Conservation (phyloP, 2,113 vertebrate species). For the Poecilia latipinna region DNA sequence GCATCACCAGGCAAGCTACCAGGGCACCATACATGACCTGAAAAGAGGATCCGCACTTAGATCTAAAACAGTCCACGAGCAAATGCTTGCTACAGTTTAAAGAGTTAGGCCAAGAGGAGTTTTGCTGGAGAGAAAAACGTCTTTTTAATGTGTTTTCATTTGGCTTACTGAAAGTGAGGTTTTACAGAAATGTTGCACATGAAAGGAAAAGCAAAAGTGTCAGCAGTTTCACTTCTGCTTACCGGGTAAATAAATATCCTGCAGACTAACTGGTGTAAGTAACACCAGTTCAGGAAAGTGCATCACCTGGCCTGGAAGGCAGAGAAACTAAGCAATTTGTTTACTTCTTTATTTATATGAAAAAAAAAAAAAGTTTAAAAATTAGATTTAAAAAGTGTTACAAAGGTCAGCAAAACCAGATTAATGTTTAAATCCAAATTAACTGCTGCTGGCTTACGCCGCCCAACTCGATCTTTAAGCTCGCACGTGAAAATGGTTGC, state of each 20-base stretch:
- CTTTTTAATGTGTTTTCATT: background rate
- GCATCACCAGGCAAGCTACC: conserved; percentile 89
- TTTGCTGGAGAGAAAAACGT: too few species aligned
- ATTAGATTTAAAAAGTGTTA: background rate
- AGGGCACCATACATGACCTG: conserved; percentile 96
- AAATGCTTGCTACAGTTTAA: too few species aligned
- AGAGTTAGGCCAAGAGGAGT: too few species aligned
- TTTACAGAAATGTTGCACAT: background rate
- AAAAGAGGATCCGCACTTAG: background rate
- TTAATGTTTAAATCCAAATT: background rate
- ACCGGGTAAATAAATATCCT: background rate
- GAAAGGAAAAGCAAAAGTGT: background rate
- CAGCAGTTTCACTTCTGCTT: background rate
- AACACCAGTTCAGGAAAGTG: background rate
- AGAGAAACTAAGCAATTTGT: background rate
- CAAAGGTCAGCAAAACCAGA: background rate
- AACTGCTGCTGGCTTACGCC: too few species aligned
- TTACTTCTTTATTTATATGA: background rate
- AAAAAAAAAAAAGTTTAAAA: background rate
- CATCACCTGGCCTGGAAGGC: background rate
- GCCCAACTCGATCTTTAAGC: too few species aligned
- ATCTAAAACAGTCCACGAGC: too few species aligned
- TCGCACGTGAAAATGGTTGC: too few species aligned
- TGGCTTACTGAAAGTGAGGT: background rate
- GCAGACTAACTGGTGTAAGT: background rate